Evolutionary conservation across 2,797 vertebrate species (phyloP).

Genomic region (Pogonophryne albipinna): DNA sequence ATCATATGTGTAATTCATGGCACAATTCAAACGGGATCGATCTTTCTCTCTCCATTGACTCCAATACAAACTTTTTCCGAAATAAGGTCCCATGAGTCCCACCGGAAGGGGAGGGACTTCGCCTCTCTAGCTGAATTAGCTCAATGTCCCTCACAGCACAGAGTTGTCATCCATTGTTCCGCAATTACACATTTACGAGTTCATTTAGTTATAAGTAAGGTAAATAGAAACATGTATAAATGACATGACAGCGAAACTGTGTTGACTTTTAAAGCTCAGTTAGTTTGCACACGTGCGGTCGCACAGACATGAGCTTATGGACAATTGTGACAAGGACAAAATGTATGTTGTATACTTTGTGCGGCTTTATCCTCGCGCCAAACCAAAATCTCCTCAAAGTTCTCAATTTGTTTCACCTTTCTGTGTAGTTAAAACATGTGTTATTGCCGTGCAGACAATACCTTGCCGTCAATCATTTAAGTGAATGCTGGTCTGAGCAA

Average conservation of each 20-base stretch:
- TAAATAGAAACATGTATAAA: conserved; percentile 2
- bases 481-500: not conserved
- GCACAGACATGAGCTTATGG: no score
- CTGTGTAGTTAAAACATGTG: not conserved
- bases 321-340: no score
- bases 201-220: conserved; percentile 8
- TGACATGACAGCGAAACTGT: not conserved
- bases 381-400: not conserved
- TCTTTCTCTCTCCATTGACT: no score
- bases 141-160: not conserved
- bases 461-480: not conserved
- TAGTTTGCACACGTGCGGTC: no score
- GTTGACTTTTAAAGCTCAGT: not conserved
- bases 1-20: no score
- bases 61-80: no score
- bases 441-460: not conserved
- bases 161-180: conserved; percentile 17
- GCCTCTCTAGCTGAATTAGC: not conserved
- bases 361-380: not conserved
- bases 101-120: no score
- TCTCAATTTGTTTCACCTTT: not conserved
- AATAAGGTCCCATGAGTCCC: no score
- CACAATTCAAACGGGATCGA: no score
- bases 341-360: no score
- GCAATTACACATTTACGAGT: conserved; percentile 6